Base-by-base conservation (phyloP, 2,113 vertebrate species). In the Australoheros scitulus region DNA sequence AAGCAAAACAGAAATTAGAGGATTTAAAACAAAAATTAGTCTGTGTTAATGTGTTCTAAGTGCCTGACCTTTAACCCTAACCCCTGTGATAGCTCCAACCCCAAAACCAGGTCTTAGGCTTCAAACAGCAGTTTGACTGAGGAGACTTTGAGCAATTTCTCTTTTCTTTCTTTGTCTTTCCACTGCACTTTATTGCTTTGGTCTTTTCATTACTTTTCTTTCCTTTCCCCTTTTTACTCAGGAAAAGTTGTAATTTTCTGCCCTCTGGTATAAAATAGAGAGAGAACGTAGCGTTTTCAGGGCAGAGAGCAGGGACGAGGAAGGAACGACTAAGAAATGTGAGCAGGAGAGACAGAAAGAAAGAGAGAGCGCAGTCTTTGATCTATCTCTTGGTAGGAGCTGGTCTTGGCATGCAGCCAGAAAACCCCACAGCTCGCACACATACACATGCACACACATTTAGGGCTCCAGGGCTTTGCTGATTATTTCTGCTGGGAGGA, bases 401-500 rank as follows among this genome's bases (percentile, higher is more conserved):
- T 87, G 87, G 89, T 91, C 79, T 85, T 94, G 94, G 94, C 91
- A 84, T 70, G 55, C 41, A 76, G 89, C 94, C 94, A 93, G 81
- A 94, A 90, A 88, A 91, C 86, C 94, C 90, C 77, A 84, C 59
- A 81, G 89, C 83, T 29, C 47, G 36, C 82, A 63, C 79, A 81
- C 79, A 72, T 65, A 81, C 82, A 56, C 57, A 68, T 82, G 36
- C 68, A 63, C 82, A 82, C 72, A 65, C 79, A 88, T 80, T 84
- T 57, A 87, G 81, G 87, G 94, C 94, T 94, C 88, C 90, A 92
- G 93, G 94, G 93, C 95, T 95, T 95, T 94, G 94, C 94, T 96
- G 96, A 96, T 96, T 96, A 96, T 96, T 96, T 96, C 95, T 95
- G 92, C 92, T 92, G 94, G 90, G 94, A 94, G 92, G 96, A 96